These are phyloP conservation scores for Pontoporia blainvillei DNA, from an alignment of 2,113 vertebrate species.

Conservation along the genomic window DNA sequence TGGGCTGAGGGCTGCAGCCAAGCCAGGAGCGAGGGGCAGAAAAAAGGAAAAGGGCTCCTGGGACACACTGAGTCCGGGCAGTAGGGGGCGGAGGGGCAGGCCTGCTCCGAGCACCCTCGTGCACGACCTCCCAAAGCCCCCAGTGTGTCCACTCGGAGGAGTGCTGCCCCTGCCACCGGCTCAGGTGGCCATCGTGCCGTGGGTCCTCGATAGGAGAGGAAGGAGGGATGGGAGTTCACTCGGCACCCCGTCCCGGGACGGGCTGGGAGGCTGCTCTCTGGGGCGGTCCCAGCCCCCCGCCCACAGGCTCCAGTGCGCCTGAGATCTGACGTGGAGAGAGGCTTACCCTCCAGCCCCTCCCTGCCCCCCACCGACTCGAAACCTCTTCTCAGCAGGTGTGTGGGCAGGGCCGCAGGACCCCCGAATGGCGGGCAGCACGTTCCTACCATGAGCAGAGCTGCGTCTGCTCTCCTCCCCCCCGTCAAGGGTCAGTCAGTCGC, in stretches of 20 bases:
- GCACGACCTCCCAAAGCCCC: neutral
- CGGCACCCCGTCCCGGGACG: neutral
- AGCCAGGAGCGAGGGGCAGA: fast-evolving
- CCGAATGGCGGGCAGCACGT: fast-evolving
- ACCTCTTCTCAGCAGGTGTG: neutral
- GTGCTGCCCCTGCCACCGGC: neutral
- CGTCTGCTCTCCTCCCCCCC: fast-evolving
- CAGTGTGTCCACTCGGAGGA: neutral
- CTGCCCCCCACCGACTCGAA: fast-evolving
- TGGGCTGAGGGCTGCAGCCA: neutral
- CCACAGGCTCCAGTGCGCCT: neutral
- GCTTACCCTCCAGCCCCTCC: neutral
- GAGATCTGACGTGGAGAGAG: fast-evolving
- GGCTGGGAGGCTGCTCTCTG: neutral
- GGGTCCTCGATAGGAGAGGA: neutral
- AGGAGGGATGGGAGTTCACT: fast-evolving
- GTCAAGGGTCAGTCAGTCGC: neutral
- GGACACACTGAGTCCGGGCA: fast-evolving
- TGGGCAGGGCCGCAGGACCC: neutral
- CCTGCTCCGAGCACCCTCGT: neutral
- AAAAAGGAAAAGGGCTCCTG: neutral
- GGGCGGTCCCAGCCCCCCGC: neutral
- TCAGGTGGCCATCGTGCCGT: neutral
- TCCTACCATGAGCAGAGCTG: neutral
- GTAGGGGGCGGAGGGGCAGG: fast-evolving